Conservation (phyloP, 2,888 invertebrate species). For the Ceratothoa steindachneri region DNA sequence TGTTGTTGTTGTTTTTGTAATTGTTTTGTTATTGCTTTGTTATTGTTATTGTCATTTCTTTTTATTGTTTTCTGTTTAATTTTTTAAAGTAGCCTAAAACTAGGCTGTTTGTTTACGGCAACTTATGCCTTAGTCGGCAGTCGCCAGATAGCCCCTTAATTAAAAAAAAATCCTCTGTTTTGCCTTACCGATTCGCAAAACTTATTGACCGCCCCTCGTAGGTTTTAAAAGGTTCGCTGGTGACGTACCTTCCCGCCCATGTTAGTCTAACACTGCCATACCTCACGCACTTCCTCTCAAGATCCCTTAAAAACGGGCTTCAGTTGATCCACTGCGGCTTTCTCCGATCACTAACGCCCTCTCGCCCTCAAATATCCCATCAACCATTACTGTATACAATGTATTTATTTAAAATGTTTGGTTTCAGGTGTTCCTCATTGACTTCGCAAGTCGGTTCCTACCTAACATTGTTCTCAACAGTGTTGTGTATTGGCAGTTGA, state of each 20-base stretch:
- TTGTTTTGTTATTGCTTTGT: no score
- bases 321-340: neutral
- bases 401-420: neutral
- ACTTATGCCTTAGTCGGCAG: no score
- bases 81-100: no score
- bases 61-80: no score
- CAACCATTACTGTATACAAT: neutral
- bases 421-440: neutral
- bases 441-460: neutral
- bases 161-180: no score
- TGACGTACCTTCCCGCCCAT: neutral
- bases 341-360: neutral
- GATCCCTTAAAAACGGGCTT: neutral
- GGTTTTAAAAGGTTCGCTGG: no score
- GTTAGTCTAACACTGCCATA: neutral
- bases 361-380: neutral
- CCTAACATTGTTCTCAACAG: neutral
- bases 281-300: neutral
- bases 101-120: no score
- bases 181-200: no score
- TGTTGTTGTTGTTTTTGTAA: no score
- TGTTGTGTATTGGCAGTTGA: neutral
- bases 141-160: no score
- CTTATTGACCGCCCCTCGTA: no score
- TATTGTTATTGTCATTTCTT: no score